Conservation (phyloP, 1,140 invertebrate species). For the Halyomorpha halys region DNA sequence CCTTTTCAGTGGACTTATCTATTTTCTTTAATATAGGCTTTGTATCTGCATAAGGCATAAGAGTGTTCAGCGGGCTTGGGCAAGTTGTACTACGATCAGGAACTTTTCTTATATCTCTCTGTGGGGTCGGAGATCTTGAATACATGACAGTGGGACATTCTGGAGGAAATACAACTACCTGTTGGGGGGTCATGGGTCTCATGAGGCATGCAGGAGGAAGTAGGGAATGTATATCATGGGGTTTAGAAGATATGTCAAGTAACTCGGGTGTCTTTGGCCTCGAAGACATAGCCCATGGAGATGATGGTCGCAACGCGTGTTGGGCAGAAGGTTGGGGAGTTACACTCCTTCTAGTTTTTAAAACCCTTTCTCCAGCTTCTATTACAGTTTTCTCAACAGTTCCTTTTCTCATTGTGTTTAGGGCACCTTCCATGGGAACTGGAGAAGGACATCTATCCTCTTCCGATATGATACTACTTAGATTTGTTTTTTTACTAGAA, state of each 20-base stretch:
- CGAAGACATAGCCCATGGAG: not conserved
- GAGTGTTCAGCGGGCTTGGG: not conserved
- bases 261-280: conserved; percentile 22
- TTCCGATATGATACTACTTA: not conserved
- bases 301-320: not conserved
- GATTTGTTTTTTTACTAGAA: conserved; percentile 21
- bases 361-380: not conserved
- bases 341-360: not conserved
- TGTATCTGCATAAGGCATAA: not conserved
- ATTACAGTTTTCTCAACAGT: conserved; percentile 18
- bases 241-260: conserved; percentile 23
- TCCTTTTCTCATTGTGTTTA: conserved; percentile 15
- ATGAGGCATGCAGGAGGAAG: conserved; percentile 26
- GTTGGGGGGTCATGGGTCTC: conserved; percentile 27
- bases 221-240: conserved; percentile 26
- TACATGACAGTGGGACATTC: conserved; percentile 25
- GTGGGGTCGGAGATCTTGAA: conserved; percentile 23
- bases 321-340: not conserved
- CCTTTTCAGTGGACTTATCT: not conserved
- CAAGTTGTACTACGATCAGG: not conserved
- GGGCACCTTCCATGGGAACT: conserved; percentile 13
- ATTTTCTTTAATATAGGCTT: not conserved
- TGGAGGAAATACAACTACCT: conserved; percentile 30
- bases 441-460: conserved; percentile 25
- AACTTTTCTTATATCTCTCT: conserved; percentile 5